A percentile compares a stretch with the other conserved stretches of the same genome.
Conservation (phyloP, 2,888 invertebrate species). For the Entomobrya multifasciata region DNA sequence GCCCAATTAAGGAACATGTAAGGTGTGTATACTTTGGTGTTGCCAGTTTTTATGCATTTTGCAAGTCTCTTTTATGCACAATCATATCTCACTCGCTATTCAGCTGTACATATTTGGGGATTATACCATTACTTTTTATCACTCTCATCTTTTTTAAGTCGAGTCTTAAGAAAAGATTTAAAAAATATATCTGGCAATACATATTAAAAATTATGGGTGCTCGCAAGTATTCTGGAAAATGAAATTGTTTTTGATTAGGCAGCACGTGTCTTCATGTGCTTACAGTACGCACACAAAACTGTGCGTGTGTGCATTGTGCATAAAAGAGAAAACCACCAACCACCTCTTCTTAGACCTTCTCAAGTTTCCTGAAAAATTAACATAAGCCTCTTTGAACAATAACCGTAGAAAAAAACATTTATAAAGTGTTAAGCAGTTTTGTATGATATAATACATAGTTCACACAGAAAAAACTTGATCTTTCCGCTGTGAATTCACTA, state of each 20-base stretch:
- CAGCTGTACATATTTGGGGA: not conserved
- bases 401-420: constrained; percentile 49
- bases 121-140: constrained; percentile 36
- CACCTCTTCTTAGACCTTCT: not conserved
- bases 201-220: constrained; percentile 25
- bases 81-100: not conserved
- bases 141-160: constrained; percentile 3
- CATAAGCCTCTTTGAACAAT: constrained; percentile 52
- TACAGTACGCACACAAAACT: not conserved
- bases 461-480: constrained; percentile 29
- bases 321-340: not conserved
- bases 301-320: not conserved
- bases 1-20: constrained; percentile 39
- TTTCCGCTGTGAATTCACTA: constrained; percentile 11
- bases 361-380: constrained; percentile 44
- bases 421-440: constrained; percentile 56
- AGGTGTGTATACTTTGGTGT: not conserved
- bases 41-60: too few relatives aligned
- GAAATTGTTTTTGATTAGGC: constrained; percentile 55
- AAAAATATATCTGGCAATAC: not conserved
- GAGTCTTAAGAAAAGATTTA: constrained; percentile 23
- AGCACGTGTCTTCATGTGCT: constrained; percentile 51
- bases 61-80: not conserved
- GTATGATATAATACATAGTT: constrained; percentile 23
- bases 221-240: constrained; percentile 6